Conservation (phyloP, 92 coral and sea anemone species). For the Meandrina meandrites region DNA sequence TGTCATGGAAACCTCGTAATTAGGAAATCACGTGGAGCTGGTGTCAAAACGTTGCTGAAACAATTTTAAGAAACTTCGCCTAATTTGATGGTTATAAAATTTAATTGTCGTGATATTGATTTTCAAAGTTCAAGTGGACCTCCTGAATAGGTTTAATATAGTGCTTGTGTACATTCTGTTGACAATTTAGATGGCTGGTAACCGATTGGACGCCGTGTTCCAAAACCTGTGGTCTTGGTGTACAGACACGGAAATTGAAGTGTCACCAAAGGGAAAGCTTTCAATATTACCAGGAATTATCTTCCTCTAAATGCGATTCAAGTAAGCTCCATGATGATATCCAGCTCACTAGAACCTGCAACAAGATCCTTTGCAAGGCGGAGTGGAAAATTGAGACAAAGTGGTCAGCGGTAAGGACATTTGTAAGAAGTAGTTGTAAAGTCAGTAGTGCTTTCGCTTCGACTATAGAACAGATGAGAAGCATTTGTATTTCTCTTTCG, state of each 20-base stretch:
- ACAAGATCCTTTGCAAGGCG: slow-evolving; percentile 8
- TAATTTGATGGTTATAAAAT: no score
- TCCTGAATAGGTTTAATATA: no score
- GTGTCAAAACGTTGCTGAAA: no score
- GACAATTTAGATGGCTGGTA: slow-evolving; percentile 12
- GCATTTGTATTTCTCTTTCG: background rate
- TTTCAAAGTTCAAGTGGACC: no score
- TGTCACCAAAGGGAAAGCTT: background rate
- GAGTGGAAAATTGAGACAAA: slow-evolving; percentile 5
- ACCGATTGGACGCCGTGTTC: slow-evolving; percentile 14
- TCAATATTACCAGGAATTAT: background rate
- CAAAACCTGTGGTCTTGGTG: slow-evolving; percentile 13
- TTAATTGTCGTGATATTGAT: no score
- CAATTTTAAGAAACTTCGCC: no score
- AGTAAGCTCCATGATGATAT: background rate
- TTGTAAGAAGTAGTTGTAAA: no score
- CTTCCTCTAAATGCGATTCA: background rate
- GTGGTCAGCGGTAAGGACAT: slow-evolving; percentile 18
- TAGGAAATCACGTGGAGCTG: no score
- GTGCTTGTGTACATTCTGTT: background rate
- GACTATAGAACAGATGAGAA: no score
- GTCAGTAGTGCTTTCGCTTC: no score
- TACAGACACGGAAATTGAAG: background rate
- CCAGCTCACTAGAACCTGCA: slow-evolving; percentile 5
- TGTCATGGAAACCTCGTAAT: no score